Percentiles rank a stretch among this genome's conserved stretches.
Conservation (phyloP, 2,888 invertebrate species). For the Cataglyphis albicans region DNA sequence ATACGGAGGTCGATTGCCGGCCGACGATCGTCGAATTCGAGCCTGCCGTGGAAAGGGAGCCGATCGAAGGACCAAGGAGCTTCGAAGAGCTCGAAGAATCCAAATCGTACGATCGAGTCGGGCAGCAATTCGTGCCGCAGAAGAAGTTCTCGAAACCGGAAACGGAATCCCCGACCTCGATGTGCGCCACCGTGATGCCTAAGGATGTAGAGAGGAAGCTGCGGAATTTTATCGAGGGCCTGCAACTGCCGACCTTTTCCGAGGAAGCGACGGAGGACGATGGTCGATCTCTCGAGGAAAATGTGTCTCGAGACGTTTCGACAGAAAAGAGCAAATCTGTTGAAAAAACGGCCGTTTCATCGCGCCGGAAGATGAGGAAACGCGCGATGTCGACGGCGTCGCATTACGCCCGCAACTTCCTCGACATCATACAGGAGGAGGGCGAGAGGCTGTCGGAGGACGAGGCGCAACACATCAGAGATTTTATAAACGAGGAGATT, state of each 20-base stretch:
- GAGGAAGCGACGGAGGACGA: constrained; percentile 51
- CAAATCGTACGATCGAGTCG: constrained; percentile 12
- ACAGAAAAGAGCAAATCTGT: constrained; percentile 66
- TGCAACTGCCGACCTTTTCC: constrained; percentile 77
- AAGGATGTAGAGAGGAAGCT: constrained; percentile 81
- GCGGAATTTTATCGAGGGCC: constrained; percentile 80
- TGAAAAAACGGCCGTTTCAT: constrained; percentile 73
- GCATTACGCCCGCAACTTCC: constrained; percentile 89
- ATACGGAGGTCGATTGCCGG: constrained; percentile 76
- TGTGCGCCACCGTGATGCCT: constrained; percentile 76
- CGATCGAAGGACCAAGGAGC: background rate
- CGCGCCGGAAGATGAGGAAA: constrained; percentile 87
- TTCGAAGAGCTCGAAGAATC: background rate
- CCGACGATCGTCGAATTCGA: constrained; percentile 88
- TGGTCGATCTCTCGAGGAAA: constrained; percentile 71
- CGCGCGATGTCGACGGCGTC: constrained; percentile 87
- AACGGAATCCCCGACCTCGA: constrained; percentile 23
- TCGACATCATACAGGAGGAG: constrained; percentile 93
- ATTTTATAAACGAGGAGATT: constrained; percentile 87
- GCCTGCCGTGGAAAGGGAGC: constrained; percentile 89
- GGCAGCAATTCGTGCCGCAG: constrained; percentile 3
- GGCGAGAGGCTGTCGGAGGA: constrained; percentile 89
- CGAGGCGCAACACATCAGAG: constrained; percentile 84
- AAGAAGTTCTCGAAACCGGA: constrained; percentile 22
- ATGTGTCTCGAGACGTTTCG: constrained; percentile 51